phyloP scores from a whole-genome alignment of 1,140 invertebrate genomes.

The Anthonomus grandis region DNA sequence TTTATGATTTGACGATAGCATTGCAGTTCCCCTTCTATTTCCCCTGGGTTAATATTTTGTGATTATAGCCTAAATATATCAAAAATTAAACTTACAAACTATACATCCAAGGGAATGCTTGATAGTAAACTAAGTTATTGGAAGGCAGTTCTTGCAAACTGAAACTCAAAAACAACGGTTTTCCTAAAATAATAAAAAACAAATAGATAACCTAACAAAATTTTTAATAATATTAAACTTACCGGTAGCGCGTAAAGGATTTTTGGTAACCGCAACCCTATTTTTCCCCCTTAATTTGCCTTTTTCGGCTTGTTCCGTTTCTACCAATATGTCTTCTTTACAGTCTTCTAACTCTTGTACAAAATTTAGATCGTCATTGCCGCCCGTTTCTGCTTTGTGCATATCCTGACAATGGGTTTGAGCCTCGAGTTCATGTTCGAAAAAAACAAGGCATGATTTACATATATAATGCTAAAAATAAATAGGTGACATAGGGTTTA shows the following conservation, averaged over 20 bases:
- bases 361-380: conserved; percentile 21
- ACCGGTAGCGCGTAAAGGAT: too few relatives aligned
- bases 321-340: conserved; percentile 17
- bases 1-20: too few relatives aligned
- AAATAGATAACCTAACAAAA: too few relatives aligned
- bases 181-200: conserved; percentile 18
- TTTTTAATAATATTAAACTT: too few relatives aligned
- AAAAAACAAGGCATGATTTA: conserved; percentile 22
- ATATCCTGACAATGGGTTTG: conserved; percentile 27
- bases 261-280: too few relatives aligned
- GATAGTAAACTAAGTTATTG: conserved; percentile 17
- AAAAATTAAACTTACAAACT: conserved; percentile 49
- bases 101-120: conserved; percentile 45
- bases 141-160: neutral
- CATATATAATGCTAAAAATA: conserved; percentile 23
- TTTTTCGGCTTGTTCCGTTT: neutral
- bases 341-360: conserved; percentile 1
- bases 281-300: neutral
- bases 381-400: conserved; percentile 13
- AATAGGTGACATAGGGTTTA: too few relatives aligned
- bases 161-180: conserved; percentile 16
- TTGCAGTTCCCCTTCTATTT: too few relatives aligned
- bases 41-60: too few relatives aligned
- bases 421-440: conserved; percentile 2
- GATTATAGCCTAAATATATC: too few relatives aligned